Evolutionary conservation across 2,888 invertebrate genomes (phyloP), one percentile per base, ranked within the genome.

Genomic region (Epiblema foenella): DNA sequence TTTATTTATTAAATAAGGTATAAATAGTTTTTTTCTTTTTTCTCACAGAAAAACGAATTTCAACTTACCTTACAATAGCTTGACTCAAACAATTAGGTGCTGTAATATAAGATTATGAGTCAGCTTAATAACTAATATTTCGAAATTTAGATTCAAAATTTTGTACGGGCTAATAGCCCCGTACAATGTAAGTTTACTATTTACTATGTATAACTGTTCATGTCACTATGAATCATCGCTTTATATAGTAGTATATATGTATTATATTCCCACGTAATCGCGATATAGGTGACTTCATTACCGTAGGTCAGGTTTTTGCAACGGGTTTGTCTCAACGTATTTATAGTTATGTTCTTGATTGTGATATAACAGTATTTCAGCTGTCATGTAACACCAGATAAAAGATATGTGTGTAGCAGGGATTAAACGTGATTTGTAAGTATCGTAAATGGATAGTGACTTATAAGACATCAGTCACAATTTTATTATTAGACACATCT

Each of bases 301-400:
- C 77, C 75, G 72, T 84, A 85, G 85, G 85, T 85, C 85, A 85
- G 85, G 83, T 82, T 81, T 76, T 84, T 73, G 82, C 79, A 79
- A 81, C 78, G 74, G 75, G 77, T 76, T 56, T 69, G 64, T 66
- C 73, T 72, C 73, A 71, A 64, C 51, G 68, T 57, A 66, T 49
- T 62, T 54, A 64, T 70, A 24, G 37, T 69, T 62, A 71, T 62
- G 66, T 71, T n/a, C 62, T 60, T 67, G 62, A 49, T 39, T 56
- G 46, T 33, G 59, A 9, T 66, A 58, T 17, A 37, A 29, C 37
- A 7, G 54, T 51, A 29, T 33, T n/a, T 52, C 37, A 20, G 20
- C 52, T 64, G 18, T 54, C 56, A 49, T 29, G 46, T 62, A 46
- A 60, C 20, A 17, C 29, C 15, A 29, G 29, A 18, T 51, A 18